Evolutionary conservation across 2,888 invertebrate species (phyloP).

Genomic region (Anodontia alba): DNA sequence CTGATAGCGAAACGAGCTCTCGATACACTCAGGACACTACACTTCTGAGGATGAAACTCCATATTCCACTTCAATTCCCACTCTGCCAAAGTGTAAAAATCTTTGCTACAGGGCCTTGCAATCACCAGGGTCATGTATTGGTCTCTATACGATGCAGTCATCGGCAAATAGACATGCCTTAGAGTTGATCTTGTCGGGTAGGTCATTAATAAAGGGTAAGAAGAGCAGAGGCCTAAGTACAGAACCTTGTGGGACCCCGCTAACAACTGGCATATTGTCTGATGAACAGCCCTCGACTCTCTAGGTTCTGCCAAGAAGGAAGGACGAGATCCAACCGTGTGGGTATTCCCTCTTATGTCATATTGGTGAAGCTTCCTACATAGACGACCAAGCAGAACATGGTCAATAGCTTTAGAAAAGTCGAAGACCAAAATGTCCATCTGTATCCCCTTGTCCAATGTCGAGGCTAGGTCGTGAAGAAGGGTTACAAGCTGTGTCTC

Average conservation of each 20-base stretch:
- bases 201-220: neutral
- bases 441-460: neutral
- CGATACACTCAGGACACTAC: neutral
- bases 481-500: neutral
- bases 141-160: neutral
- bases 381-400: neutral
- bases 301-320: neutral
- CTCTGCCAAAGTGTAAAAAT: too few relatives aligned
- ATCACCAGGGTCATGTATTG: too few relatives aligned
- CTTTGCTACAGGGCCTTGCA: too few relatives aligned
- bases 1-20: neutral
- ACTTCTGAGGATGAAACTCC: conserved; percentile 1
- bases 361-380: neutral
- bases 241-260: neutral
- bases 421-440: neutral
- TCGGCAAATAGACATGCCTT: neutral
- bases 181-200: neutral
- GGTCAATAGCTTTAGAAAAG: neutral
- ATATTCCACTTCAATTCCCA: neutral
- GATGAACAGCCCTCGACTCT: neutral
- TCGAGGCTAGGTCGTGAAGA: neutral
- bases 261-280: neutral
- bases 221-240: neutral
- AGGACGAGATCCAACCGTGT: neutral
- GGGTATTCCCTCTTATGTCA: neutral